Base-by-base conservation (phyloP, 1,140 invertebrate species). In the Plutomurus gul region DNA sequence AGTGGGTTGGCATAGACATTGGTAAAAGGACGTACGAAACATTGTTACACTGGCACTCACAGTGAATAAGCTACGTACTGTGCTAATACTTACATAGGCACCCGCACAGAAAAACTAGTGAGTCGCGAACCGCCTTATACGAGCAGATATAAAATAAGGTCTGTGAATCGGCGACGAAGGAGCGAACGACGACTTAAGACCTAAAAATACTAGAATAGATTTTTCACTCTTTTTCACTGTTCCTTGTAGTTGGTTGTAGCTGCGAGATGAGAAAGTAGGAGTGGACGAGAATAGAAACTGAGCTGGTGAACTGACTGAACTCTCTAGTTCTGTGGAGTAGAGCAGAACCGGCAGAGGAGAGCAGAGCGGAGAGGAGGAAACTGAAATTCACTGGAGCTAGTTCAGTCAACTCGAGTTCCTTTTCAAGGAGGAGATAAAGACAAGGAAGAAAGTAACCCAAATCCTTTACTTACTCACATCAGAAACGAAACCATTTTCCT, bases 401-500 rank as follows among this genome's bases (percentile, higher is more conserved):
- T 65, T 36, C 56, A 30, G 51, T 60, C 3, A 13, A 30, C 13
- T 60, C 22, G 10, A 30, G 10, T 60, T 60, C 22, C 27, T 65
- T 25, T 65, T n/a, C 16, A 65, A 30, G 27, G 27, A 30, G 56
- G 51, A 33, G 56, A 65, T 65, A 65, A 65, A 65, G 56, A 65
- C 27, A 33, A 33, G 51, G 27, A 22, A 60, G 56, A 65, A 65
- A 65, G 27, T 65, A 30, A 30, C 27, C 56, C 56, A 65, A 65
- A 65, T 65, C 56, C 56, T 65, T 33, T 33, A 33, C 56, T 65
- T 33, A 33, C 51, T 56, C 51, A 56, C 56, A 65, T 65, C 27
- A 65, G 56, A 36, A 65, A 65, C 56, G 56, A 65, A 65, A 65
- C 30, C 56, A 65, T 65, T 65, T 65, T 65, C 56, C 56, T 65